Conservation (phyloP, 2,113 vertebrate species). For the Macquaria australasica region DNA sequence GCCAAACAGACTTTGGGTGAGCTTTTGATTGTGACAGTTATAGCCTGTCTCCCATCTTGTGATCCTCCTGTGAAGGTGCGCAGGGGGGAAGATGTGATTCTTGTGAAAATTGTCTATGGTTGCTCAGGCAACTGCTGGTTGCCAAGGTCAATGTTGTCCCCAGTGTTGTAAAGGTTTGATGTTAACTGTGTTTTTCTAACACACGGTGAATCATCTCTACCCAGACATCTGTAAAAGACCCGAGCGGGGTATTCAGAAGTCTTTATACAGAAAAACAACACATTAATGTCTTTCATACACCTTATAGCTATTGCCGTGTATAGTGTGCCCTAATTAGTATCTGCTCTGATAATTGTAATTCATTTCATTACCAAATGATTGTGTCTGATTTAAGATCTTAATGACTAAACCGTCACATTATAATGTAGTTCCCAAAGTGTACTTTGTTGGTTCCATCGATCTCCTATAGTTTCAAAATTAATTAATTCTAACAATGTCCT, state of each 20-base stretch:
- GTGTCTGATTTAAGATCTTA: conserved; percentile 36
- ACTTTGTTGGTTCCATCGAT: conserved; percentile 29
- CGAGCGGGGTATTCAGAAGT: not conserved
- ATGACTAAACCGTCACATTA: conserved; percentile 30
- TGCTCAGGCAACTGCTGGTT: too few relatives aligned
- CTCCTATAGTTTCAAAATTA: conserved; percentile 25
- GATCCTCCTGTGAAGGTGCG: not conserved
- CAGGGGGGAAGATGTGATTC: not conserved
- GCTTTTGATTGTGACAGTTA: not conserved
- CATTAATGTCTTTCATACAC: not conserved
- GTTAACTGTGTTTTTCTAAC: not conserved
- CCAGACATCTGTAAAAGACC: conserved; percentile 10
- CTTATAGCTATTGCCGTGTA: not conserved
- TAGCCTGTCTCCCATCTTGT: not conserved
- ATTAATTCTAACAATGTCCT: conserved; percentile 16
- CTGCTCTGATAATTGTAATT: conserved; percentile 28
- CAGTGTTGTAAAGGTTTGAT: not conserved
- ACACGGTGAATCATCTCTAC: not conserved
- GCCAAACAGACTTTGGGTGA: not conserved
- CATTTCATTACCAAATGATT: conserved; percentile 22
- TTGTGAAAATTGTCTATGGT: not conserved
- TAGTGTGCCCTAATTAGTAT: conserved; percentile 21
- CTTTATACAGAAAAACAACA: not conserved
- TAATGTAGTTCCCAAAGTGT: conserved; percentile 7
- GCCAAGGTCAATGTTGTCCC: not conserved